These are phyloP conservation scores for Sebastes schlegelii DNA, from an alignment of 2,113 vertebrate genomes.

Conservation along the genomic window DNA sequence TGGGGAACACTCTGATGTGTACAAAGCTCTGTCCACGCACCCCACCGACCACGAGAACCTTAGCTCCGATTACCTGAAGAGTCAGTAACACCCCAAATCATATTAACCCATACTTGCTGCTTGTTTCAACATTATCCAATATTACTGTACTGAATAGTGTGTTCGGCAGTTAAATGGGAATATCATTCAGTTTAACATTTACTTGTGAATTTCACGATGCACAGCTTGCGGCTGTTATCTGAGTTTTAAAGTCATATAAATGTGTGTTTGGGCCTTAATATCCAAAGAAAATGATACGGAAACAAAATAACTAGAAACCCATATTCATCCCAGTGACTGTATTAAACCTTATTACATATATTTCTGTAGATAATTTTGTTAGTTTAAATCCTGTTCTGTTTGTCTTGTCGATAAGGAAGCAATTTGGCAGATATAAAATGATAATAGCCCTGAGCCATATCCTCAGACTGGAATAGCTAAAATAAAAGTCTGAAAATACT, in stretches of 20 bases:
- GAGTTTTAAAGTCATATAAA: neutral
- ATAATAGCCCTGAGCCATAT: neutral
- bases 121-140: neutral
- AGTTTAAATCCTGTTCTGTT: neutral
- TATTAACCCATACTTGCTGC: neutral
- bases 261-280: neutral
- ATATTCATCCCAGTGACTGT: neutral
- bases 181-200: neutral
- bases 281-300: neutral
- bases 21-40: constrained; percentile 93
- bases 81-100: constrained; percentile 84
- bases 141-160: neutral
- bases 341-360: neutral
- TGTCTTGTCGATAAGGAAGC: neutral
- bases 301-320: neutral
- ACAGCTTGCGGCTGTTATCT: neutral
- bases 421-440: neutral
- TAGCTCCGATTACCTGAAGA: constrained; percentile 93
- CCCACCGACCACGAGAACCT: constrained; percentile 92
- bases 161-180: neutral
- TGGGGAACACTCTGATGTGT: constrained; percentile 95
- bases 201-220: neutral
- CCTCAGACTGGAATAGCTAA: neutral
- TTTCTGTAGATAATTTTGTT: neutral
- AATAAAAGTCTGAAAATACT: neutral